Evolutionary conservation across 1,140 invertebrate species (phyloP).

Genomic region (Ceratina calcarata): DNA sequence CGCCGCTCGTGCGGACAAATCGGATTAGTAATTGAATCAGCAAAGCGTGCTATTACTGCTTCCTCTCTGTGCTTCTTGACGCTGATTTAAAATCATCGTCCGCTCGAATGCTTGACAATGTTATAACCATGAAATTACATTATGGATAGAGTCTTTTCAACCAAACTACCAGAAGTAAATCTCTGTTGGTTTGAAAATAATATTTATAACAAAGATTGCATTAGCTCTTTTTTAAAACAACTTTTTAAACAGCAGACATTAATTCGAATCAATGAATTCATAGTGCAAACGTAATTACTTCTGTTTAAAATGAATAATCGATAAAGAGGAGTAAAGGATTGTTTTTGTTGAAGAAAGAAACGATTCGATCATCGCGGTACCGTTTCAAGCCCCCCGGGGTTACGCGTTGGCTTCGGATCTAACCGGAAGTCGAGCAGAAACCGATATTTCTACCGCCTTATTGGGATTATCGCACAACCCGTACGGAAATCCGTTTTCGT

Average conservation of each 20-base stretch:
- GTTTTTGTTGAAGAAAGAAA: background rate
- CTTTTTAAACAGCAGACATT: too few species aligned
- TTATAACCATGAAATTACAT: too few species aligned
- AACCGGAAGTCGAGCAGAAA: background rate
- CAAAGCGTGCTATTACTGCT: background rate
- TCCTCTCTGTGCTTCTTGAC: background rate
- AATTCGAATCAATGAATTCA: too few species aligned
- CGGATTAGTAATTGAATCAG: conserved; percentile 17
- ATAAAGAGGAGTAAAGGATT: background rate
- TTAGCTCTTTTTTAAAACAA: too few species aligned
- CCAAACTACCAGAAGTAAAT: too few species aligned
- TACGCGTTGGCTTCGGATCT: background rate
- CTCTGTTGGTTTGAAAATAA: too few species aligned
- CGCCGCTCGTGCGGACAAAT: background rate
- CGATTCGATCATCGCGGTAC: background rate
- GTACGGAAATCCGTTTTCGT: background rate
- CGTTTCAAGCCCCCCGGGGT: background rate
- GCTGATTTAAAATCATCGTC: background rate
- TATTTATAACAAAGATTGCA: too few species aligned
- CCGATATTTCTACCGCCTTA: background rate
- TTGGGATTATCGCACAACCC: background rate
- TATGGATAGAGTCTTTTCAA: too few species aligned
- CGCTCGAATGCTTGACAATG: background rate
- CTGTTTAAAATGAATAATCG: too few species aligned
- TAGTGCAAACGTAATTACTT: too few species aligned